Evolutionary conservation across 2,113 vertebrate genomes (phyloP), one percentile per base, ranked within the genome.

Genomic region (Genyomyrus donnyi): DNA sequence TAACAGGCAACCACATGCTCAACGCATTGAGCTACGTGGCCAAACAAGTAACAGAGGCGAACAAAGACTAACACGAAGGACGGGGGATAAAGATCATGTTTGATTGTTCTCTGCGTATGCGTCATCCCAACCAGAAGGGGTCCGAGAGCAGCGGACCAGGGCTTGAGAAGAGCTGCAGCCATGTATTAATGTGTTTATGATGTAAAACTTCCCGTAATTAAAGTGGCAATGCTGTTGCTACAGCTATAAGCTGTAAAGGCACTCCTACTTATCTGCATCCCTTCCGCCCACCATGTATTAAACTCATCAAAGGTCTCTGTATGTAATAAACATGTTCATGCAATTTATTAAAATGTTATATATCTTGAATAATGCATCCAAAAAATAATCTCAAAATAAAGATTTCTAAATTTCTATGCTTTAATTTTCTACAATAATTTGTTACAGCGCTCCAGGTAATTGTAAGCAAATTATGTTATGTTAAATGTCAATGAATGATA

Each of bases 281-380:
- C 85, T 87, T 31, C 27, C 17, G 2, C n/a, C 46, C 49, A 49
- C 49, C 46, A n/a, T 53, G 85, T 53, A 52, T 87, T 93, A 90
- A 93, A 93, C 88, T 90, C 74, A 89, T 93, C 58, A 85, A 95
- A 95, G 80, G 15, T 93, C 94, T 94, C 94, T 95, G 95, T 93
- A 53, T 53, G 96, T 96, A 97, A 96, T 97, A 97, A 97, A 96
- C 9, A 93, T 95, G 93, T 94, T 94, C 93, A 92, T 93, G 91
- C 93, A 19, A 50, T 50, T 13, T 1, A 53, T 53, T 53, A 19
- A 53, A 53, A 19, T 53, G 5, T 52, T 62, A 3, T 9, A n/a
- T 62, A 24, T 24, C 24, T 66, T 66, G 58, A 66, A 66, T 27
- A 66, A 10, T 66, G n/a, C 24, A n/a, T 66, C n/a, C 3, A n/a